Percentiles rank a stretch among this genome's conserved stretches.
Conservation (phyloP, 2,797 vertebrate genomes). For the Loris lydekkerianus region DNA sequence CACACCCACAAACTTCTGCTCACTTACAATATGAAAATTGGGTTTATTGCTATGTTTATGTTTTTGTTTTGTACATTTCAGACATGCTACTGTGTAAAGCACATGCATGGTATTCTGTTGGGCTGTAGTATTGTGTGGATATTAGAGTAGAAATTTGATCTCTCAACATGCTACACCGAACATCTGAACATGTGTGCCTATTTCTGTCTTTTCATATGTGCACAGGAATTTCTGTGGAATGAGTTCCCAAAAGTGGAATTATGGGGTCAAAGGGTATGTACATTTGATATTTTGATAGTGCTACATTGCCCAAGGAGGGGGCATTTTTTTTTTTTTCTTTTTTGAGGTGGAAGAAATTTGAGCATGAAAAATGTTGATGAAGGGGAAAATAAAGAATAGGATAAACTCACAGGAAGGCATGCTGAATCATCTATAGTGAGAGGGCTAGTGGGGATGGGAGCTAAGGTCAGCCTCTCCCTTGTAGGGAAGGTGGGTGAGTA, state of each 20-base stretch:
- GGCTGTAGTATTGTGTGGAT: neutral
- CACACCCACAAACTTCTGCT: neutral
- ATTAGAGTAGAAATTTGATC: neutral
- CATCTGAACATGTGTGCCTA: neutral
- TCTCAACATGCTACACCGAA: neutral
- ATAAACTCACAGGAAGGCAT: neutral
- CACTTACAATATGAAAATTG: neutral
- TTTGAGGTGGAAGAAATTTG: neutral
- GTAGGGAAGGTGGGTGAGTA: neutral
- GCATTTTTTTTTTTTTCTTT: neutral
- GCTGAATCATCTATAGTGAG: neutral
- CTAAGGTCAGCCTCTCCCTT: neutral
- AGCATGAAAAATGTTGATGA: neutral
- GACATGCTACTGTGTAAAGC: neutral
- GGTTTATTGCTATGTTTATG: neutral
- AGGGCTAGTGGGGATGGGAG: neutral
- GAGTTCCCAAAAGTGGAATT: neutral
- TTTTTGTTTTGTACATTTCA: neutral
- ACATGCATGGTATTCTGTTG: neutral
- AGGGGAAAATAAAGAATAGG: neutral
- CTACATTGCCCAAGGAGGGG: neutral
- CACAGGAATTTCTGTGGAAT: neutral
- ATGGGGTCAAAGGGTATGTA: neutral
- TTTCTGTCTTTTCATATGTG: neutral
- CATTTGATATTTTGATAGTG: constrained; percentile 21